Percentiles rank a stretch among this genome's conserved stretches.
Evolutionary conservation across 2,797 vertebrate genomes (phyloP).

Genomic region (Denticeps clupeoides): DNA sequence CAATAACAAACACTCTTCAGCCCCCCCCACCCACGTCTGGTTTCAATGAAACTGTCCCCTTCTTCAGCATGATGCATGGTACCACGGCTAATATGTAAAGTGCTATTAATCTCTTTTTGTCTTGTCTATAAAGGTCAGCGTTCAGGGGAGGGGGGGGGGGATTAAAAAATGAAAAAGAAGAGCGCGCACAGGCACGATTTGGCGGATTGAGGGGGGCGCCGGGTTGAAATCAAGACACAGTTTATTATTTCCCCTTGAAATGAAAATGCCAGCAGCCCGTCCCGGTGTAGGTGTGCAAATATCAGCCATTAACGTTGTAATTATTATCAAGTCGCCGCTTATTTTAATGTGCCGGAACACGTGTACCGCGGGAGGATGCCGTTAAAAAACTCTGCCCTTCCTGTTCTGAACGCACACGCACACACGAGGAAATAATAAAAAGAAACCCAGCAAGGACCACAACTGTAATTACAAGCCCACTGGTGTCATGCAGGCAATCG

Average conservation of each 20-base stretch:
- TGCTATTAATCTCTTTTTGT: conserved; percentile 56
- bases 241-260: not conserved
- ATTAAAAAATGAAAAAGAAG: conserved; percentile 51
- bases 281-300: too few species aligned
- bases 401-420: not conserved
- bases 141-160: too few species aligned
- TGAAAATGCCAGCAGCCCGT: conserved; percentile 6
- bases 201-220: conserved; percentile 29
- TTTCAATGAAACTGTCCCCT: conserved; percentile 52
- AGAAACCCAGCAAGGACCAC: not conserved
- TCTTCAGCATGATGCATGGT: conserved; percentile 51
- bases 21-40: conserved; percentile 34
- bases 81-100: conserved; percentile 44
- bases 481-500: not conserved
- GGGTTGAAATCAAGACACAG: conserved; percentile 33
- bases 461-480: not conserved
- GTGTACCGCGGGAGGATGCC: too few species aligned
- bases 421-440: not conserved
- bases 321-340: too few species aligned
- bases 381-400: too few species aligned
- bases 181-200: conserved; percentile 39
- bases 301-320: too few species aligned
- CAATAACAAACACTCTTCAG: conserved; percentile 33
- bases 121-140: conserved; percentile 57
- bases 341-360: too few species aligned